phyloP scores from a whole-genome alignment of 1,140 invertebrate species.

The Paraescarpia echinospica region DNA sequence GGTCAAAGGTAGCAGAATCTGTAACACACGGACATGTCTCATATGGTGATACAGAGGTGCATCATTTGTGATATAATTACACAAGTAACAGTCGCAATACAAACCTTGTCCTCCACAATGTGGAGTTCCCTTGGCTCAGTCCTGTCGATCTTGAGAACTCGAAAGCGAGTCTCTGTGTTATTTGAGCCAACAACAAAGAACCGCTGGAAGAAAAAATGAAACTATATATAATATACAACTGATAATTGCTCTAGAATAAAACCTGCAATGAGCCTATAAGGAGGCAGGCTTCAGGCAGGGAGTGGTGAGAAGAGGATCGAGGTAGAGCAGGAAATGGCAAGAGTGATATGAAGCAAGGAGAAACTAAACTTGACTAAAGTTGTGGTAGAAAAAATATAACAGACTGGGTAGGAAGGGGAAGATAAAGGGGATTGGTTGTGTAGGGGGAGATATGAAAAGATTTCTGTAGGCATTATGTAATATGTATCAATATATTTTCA shows the following conservation, averaged over 20 bases:
- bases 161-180: constrained; percentile 85
- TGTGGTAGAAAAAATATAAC: too few species aligned
- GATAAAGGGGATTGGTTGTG: too few species aligned
- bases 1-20: not conserved
- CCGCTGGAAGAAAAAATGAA: constrained; percentile 54
- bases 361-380: too few species aligned
- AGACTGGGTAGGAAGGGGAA: too few species aligned
- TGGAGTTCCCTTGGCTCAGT: constrained; percentile 79
- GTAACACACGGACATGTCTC: not conserved
- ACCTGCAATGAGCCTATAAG: too few species aligned
- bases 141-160: constrained; percentile 91
- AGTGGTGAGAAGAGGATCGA: too few species aligned
- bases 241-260: not conserved
- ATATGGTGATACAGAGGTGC: not conserved
- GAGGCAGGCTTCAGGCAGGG: too few species aligned
- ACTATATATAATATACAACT: constrained; percentile 35
- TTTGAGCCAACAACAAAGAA: constrained; percentile 94
- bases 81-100: not conserved
- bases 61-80: not conserved
- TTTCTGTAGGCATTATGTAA: too few species aligned
- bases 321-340: too few species aligned
- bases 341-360: too few species aligned
- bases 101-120: constrained; percentile 83
- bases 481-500: too few species aligned
- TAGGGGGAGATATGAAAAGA: too few species aligned